Percentiles rank a stretch among this genome's conserved stretches.
phyloP scores from a whole-genome alignment of 2,888 invertebrate species.

The Tenthredo mesomela region DNA sequence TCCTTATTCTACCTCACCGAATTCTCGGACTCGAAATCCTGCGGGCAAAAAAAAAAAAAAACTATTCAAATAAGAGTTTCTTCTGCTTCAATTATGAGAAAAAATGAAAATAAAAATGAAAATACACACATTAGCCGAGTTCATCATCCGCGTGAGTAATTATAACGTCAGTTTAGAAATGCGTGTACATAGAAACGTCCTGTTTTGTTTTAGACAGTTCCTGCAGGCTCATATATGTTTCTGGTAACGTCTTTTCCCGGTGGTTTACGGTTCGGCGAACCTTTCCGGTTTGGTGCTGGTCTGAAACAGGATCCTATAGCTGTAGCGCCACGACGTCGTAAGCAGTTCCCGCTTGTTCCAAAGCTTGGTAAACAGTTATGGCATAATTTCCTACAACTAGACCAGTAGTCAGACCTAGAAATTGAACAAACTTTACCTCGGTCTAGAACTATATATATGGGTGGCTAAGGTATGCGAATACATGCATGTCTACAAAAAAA shows the following conservation, averaged over 20 bases:
- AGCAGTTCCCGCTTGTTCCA: slow-evolving; percentile 10
- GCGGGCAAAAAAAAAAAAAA: not conserved
- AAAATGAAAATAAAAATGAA: no score
- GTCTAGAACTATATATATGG: not conserved
- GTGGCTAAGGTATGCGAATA: no score
- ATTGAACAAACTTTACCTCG: not conserved
- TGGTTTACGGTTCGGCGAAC: not conserved
- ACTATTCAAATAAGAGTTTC: no score
- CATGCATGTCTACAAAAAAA: no score
- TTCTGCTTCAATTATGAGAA: no score
- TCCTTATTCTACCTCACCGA: not conserved
- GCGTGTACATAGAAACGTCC: slow-evolving; percentile 3
- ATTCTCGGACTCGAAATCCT: not conserved
- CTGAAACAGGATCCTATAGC: slow-evolving; percentile 3
- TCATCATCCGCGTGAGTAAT: not conserved
- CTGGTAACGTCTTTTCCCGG: not conserved
- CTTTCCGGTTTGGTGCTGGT: not conserved
- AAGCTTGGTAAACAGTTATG: slow-evolving; percentile 23
- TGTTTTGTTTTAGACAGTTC: not conserved
- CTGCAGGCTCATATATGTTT: not conserved
- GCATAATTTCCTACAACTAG: not conserved
- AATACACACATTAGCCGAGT: not conserved
- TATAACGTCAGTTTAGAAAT: not conserved
- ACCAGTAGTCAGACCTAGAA: not conserved
- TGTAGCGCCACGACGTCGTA: slow-evolving; percentile 2